Percentiles rank a stretch among this genome's conserved stretches.
phyloP scores from a whole-genome alignment of 2,113 vertebrate genomes.

The Sinocyclocheilus anshuiensis region DNA sequence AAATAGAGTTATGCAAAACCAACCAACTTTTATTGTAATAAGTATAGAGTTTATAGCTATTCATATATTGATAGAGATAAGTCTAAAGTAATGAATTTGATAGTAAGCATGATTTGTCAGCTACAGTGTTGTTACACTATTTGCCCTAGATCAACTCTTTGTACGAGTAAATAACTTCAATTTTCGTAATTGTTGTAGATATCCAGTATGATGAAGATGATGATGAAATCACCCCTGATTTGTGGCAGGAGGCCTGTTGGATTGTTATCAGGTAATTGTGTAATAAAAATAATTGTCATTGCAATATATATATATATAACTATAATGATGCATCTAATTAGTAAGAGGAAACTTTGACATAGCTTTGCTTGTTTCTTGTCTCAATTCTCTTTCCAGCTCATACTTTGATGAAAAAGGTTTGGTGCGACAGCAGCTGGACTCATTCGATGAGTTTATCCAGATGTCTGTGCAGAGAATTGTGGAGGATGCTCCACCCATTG shows the following conservation, averaged over 20 bases:
- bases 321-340: no score
- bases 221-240: slow-evolving; percentile 95
- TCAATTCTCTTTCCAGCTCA: slow-evolving; percentile 74
- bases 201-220: slow-evolving; percentile 98
- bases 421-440: slow-evolving; percentile 96
- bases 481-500: slow-evolving; percentile 96
- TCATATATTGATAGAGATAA: background rate
- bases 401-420: slow-evolving; percentile 98
- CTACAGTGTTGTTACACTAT: background rate
- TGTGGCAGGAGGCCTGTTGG: slow-evolving; percentile 99
- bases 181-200: slow-evolving; percentile 74
- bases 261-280: slow-evolving; percentile 99
- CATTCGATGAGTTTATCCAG: slow-evolving; percentile 99
- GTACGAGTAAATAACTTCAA: background rate
- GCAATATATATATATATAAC: no score
- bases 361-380: background rate
- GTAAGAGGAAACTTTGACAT: background rate
- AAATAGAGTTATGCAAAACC: background rate
- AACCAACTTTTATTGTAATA: background rate
- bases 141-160: background rate
- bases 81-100: background rate
- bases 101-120: background rate
- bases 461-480: slow-evolving; percentile 99
- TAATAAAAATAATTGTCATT: no score
- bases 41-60: background rate